Evolutionary conservation across 2,113 vertebrate species (phyloP), one percentile per base, ranked within the genome.

Genomic region (Nannospalax galili): DNA sequence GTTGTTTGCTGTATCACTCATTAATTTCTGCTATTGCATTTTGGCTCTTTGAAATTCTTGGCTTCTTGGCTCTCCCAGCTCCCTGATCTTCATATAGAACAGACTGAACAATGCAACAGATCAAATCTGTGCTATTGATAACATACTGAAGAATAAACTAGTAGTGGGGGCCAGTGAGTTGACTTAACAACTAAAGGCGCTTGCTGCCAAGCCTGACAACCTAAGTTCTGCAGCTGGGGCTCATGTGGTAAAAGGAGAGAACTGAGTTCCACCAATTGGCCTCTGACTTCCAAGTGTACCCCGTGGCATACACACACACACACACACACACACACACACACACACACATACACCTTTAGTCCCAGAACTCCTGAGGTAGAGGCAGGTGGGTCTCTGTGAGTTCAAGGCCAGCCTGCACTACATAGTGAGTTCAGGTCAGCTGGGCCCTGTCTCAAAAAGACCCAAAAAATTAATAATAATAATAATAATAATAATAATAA

Each of bases 281-380:
- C 30, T 82, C 24, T 30, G 58, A 82, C 79, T 56, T 16, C 7
- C 7, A 81, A 3, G 40, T 24, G 58, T 26, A 30, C 6, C 7
- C 79, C 15, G 5, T 10, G n/a, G 24, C 12, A 7, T 19, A 52
- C 60, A 62, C 56, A 58, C 8, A 15, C 56, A 58, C 8, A 15
- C 56, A 15, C 28, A 17, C 45, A 1, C 0, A 4, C 1, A 7
- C 73, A 7, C 0, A 37, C 69, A 37, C 3, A 6, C 69, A 72
- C 70, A 40, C 70, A 42, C 37, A 26, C 20, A n/a, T 35, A 58
- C 35, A 37, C 8, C n/a, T n/a, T n/a, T n/a, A n/a, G n/a, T n/a
- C n/a, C n/a, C n/a, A n/a, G n/a, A n/a, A n/a, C n/a, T n/a, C n/a
- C n/a, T n/a, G n/a, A n/a, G n/a, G n/a, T n/a, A n/a, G n/a, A n/a